Evolutionary conservation across 2,113 vertebrate genomes (phyloP), one percentile per base, ranked within the genome.

Genomic region (Rhadina sibilatrix): DNA sequence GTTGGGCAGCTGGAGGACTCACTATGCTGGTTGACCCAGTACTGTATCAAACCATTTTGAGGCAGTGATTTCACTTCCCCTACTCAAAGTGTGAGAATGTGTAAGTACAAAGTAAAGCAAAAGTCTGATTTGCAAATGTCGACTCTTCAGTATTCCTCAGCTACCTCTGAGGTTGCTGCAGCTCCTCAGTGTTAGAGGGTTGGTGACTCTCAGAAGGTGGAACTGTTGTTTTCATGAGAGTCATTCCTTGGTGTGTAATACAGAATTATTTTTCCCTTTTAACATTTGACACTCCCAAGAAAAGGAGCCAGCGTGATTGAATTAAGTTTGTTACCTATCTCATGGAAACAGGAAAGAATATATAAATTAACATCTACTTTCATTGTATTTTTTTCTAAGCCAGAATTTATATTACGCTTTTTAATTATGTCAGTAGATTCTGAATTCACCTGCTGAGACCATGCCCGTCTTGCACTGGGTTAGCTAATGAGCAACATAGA

Each of bases 281-380:
- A 47, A 69, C 53, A 38, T 65, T 50, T 42, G 24, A 61, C 10
- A 56, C 13, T 10, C 21, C 12, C 15, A 44, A 79, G 16, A 25
- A 81, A 80, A 78, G 22, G 13, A 64, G 87, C 66, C 42, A 53
- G n/a, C 79, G 63, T 44, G 4, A 47, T 3, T 35, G 20, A 8
- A 69, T 74, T 66, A 47, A 24, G 11, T 47, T 56, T 59, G 16
- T 77, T 54, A 54, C 40, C 30, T 13, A 54, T 22, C 42, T 5
- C 5, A 31, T 16, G 12, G 21, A 72, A 83, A 76, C 2, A n/a
- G 16, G 11, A 79, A 76, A 71, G 53, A 64, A 75, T 28, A 18
- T 4, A 37, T 66, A 86, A 69, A 66, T 83, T 42, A 69, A 69
- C 44, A 91, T 64, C 65, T 95, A 46, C 65, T 95, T 97, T 95